Evolutionary conservation across 2,797 vertebrate genomes (phyloP), one percentile per base, ranked within the genome.

Genomic region (Cyprinella venusta): DNA sequence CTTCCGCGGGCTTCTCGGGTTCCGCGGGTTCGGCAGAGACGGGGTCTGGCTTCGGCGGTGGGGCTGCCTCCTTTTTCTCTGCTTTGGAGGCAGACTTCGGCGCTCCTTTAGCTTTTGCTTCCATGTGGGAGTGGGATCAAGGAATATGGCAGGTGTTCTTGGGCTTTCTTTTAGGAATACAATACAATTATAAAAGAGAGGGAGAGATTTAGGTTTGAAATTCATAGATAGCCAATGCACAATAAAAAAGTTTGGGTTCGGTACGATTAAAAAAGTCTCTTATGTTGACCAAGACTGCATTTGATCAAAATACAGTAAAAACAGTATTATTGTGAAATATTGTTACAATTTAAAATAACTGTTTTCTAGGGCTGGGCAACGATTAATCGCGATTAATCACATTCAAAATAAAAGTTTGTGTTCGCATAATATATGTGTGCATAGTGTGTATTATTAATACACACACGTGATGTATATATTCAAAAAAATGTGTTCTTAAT

Each of bases 51-150:
- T 94, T 94, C 68, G 91, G 90, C 8, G 92, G 87, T 45, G 91
- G 88, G 8, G 88, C 86, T 0, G 90, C 89, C 84, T 94, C 94
- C 86, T 92, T 94, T 89, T 95, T 94, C 86, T 93, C 94, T 16
- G 70, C 83, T 74, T 87, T 94, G 59, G 91, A 74, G 70, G 88
- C 87, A 45, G 87, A 88, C 68, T 94, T 94, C 64, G 93, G 87
- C 70, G 91, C 92, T 21, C 93, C 90, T 89, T 95, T 95, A 85
- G 91, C 86, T 87, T 95, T 95, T 84, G 91, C 89, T 87, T 95
- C 95, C 95, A 95, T 95, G 45, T 88, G 89, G 92, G 79, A 52
- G 59, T 67, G 26, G 65, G 21, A 6, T 65, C 16, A 2, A 59
- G 52, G 52, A 59, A 59, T 76, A 63, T 8, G 3, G 38, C 38